Conservation (phyloP, 2,888 invertebrate species). For the Lissocephala sabroskyi region DNA sequence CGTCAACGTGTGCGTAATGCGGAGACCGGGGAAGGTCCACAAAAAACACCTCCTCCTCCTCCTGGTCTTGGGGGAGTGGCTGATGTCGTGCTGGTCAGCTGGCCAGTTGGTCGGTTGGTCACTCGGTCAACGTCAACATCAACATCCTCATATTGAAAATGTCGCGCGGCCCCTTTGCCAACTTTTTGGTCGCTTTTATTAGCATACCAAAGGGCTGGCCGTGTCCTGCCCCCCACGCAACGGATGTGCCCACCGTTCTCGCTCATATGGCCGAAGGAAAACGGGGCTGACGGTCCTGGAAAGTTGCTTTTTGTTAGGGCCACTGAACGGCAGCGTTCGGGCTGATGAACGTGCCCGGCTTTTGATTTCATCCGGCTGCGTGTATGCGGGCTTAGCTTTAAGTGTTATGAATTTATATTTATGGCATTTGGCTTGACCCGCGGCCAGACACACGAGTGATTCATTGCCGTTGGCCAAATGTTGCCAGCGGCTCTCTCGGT, state of each 20-base stretch:
- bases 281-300: background rate
- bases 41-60: too few species aligned
- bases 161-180: constrained; percentile 25
- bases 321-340: too few species aligned
- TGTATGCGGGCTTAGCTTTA: constrained; percentile 4
- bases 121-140: constrained; percentile 1
- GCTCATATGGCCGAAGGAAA: too few species aligned
- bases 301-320: background rate
- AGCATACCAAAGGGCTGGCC: background rate
- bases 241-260: too few species aligned
- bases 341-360: constrained; percentile 4
- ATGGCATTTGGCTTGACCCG: background rate
- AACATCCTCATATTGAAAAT: constrained; percentile 43
- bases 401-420: constrained; percentile 8
- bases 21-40: too few species aligned
- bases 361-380: constrained; percentile 1
- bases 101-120: background rate
- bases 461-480: background rate
- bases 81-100: background rate
- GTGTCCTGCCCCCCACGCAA: too few species aligned
- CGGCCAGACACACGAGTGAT: background rate
- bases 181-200: constrained; percentile 1
- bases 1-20: constrained; percentile 25
- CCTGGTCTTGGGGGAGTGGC: too few species aligned
- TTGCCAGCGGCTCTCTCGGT: background rate